Percentiles rank a stretch among this genome's conserved stretches.
These are phyloP conservation scores for Cervus canadensis DNA, from an alignment of 2,113 vertebrate species.

Conservation along the genomic window DNA sequence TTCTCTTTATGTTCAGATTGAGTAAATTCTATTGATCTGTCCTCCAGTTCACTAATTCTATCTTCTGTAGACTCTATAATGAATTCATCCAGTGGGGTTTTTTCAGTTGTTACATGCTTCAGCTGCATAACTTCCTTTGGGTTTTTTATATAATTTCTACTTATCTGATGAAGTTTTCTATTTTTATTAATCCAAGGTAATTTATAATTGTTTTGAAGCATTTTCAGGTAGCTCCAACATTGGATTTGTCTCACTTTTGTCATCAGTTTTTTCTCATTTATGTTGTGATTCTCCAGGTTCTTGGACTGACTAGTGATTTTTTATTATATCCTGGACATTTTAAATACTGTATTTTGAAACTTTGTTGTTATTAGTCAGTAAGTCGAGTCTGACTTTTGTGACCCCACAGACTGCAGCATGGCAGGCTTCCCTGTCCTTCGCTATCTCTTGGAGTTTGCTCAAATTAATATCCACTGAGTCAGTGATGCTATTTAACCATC, in stretches of 20 bases:
- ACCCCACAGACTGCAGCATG: background rate
- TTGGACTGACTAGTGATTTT: background rate
- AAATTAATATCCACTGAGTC: background rate
- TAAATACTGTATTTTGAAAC: background rate
- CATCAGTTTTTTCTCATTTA: background rate
- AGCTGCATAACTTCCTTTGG: background rate
- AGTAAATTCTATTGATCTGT: background rate
- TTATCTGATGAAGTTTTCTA: background rate
- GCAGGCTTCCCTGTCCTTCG: background rate
- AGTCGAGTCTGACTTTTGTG: rapidly evolving
- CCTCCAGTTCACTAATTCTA: background rate
- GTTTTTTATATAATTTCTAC: background rate
- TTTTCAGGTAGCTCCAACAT: background rate
- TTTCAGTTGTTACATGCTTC: background rate
- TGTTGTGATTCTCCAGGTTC: background rate
- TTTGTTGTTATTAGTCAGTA: background rate
- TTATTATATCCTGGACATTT: background rate
- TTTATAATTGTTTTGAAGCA: background rate
- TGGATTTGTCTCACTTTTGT: background rate
- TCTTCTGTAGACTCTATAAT: background rate
- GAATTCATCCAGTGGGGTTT: background rate
- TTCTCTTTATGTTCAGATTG: background rate
- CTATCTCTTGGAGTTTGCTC: background rate
- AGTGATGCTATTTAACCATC: background rate
- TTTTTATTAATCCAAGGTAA: background rate